A percentile compares a stretch with the other conserved stretches of the same genome.
phyloP scores from a whole-genome alignment of 2,888 invertebrate species.

The Phaonia tiefii region DNA sequence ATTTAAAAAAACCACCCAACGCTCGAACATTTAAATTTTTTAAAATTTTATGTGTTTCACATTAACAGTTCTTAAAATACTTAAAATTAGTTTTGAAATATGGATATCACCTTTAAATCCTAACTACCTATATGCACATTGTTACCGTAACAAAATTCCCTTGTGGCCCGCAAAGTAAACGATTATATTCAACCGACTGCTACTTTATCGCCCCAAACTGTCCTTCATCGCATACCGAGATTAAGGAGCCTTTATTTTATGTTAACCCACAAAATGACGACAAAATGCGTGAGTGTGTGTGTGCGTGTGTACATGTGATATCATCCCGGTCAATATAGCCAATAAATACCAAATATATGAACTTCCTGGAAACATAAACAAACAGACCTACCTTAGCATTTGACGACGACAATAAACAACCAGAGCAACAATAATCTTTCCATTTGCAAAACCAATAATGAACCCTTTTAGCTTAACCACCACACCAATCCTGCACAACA shows the following conservation, averaged over 20 bases:
- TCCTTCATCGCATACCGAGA: background rate
- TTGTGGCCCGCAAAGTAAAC: too few relatives aligned
- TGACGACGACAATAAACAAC: slow-evolving; percentile 16
- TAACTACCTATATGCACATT: too few relatives aligned
- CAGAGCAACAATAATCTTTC: slow-evolving; percentile 27
- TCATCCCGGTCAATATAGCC: slow-evolving; percentile 9
- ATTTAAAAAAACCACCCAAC: too few relatives aligned
- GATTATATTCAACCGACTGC: background rate
- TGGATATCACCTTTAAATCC: too few relatives aligned
- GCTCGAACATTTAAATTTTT: too few relatives aligned
- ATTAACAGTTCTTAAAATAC: too few relatives aligned
- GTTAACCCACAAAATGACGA: slow-evolving; percentile 20
- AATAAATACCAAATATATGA: slow-evolving; percentile 35
- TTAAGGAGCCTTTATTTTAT: slow-evolving; percentile 37
- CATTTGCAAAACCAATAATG: slow-evolving; percentile 12
- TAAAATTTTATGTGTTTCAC: too few relatives aligned
- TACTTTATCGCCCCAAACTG: background rate
- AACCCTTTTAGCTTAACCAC: slow-evolving; percentile 53
- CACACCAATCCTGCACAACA: too few relatives aligned
- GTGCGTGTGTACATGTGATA: too few relatives aligned
- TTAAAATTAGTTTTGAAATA: too few relatives aligned
- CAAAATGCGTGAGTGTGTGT: slow-evolving; percentile 22
- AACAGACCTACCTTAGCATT: background rate
- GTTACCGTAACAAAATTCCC: too few relatives aligned
- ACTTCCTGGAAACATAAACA: slow-evolving; percentile 41